These are phyloP conservation scores for Rutilus rutilus DNA, from an alignment of 2,113 vertebrate genomes.

Conservation along the genomic window DNA sequence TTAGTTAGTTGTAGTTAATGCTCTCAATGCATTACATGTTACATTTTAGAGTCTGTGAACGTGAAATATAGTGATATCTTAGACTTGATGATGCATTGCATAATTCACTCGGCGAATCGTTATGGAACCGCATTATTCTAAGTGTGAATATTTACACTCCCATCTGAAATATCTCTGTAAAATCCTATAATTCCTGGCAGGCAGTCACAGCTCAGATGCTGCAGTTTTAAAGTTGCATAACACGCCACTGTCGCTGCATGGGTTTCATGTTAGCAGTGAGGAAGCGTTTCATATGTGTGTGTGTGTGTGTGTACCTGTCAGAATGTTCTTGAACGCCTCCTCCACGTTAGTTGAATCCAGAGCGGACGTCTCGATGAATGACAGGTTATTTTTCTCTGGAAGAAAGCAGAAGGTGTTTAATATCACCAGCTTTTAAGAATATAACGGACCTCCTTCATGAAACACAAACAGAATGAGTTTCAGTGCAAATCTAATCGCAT, in stretches of 20 bases:
- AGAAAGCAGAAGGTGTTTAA: constrained; percentile 18
- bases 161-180: not conserved
- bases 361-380: constrained; percentile 98
- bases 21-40: not conserved
- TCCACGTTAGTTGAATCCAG: constrained; percentile 98
- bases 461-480: not conserved
- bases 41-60: not conserved
- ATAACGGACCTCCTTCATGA: too few relatives aligned
- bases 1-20: not conserved
- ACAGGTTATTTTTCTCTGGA: constrained; percentile 96
- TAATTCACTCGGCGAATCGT: not conserved
- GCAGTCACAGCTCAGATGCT: not conserved
- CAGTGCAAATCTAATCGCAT: not conserved
- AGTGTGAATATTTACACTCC: not conserved
- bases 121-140: not conserved
- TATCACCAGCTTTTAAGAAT: not conserved
- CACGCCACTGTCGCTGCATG: not conserved
- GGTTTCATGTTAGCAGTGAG: not conserved
- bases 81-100: not conserved
- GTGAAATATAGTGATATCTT: not conserved
- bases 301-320: constrained; percentile 83
- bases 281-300: not conserved
- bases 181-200: not conserved
- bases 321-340: constrained; percentile 99
- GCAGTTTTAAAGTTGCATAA: not conserved